phyloP scores from a whole-genome alignment of 2,113 vertebrate genomes.

The Silurus meridionalis region DNA sequence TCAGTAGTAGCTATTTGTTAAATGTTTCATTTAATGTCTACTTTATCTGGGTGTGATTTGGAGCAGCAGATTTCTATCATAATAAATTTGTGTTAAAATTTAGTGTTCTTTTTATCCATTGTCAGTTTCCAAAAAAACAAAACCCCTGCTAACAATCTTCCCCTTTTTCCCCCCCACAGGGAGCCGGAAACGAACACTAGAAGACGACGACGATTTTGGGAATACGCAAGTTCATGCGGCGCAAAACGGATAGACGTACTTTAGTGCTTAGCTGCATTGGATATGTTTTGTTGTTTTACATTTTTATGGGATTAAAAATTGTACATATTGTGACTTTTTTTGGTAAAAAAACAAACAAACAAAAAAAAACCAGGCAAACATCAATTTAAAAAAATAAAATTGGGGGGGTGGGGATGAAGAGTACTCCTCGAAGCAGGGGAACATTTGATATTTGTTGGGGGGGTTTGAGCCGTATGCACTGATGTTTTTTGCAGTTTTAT shows the following conservation, averaged over 20 bases:
- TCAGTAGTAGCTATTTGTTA: too few species aligned
- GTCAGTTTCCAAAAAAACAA: neutral
- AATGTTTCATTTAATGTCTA: too few species aligned
- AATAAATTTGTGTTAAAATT: neutral
- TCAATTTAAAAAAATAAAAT: neutral
- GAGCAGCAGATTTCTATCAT: too few species aligned
- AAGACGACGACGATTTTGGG: constrained; percentile 93
- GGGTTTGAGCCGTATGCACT: constrained; percentile 70
- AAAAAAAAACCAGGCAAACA: too few species aligned
- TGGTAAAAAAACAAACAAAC: constrained; percentile 39
- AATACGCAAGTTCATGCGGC: constrained; percentile 88
- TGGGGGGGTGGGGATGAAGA: constrained; percentile 29
- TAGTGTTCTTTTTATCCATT: neutral
- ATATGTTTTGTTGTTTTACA: constrained; percentile 63
- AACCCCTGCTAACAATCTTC: neutral
- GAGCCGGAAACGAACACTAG: constrained; percentile 88
- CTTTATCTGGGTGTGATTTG: too few species aligned
- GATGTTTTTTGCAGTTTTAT: constrained; percentile 91
- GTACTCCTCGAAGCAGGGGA: constrained; percentile 49
- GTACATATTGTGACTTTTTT: constrained; percentile 65
- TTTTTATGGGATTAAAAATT: constrained; percentile 79
- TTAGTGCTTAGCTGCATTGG: constrained; percentile 57
- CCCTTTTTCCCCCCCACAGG: constrained; percentile 68
- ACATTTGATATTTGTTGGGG: constrained; percentile 67
- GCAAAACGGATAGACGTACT: constrained; percentile 82